A percentile compares a stretch with the other conserved stretches of the same genome.
Conservation (phyloP, 2,888 invertebrate species). For the Nemotelus nigrinus region DNA sequence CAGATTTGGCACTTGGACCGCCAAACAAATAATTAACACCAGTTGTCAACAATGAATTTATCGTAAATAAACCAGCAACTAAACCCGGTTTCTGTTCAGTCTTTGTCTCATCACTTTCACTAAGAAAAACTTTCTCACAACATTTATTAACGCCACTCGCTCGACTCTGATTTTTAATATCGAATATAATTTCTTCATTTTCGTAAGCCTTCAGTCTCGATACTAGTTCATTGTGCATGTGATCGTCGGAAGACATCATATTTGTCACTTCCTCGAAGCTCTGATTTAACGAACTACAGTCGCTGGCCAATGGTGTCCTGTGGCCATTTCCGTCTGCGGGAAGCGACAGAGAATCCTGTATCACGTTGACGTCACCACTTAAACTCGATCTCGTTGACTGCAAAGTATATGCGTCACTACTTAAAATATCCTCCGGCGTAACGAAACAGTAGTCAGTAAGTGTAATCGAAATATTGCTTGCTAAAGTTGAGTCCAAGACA, state of each 20-base stretch:
- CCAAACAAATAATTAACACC: slow-evolving; percentile 44
- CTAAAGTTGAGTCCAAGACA: neutral
- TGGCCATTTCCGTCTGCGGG: neutral
- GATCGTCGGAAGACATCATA: slow-evolving; percentile 20
- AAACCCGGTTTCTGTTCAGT: neutral
- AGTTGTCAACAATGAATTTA: slow-evolving; percentile 3
- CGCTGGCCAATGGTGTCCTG: slow-evolving; percentile 16
- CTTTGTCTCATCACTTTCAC: neutral
- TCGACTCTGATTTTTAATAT: slow-evolving; percentile 45
- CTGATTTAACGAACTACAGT: slow-evolving; percentile 21
- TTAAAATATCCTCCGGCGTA: slow-evolving; percentile 12
- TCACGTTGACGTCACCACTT: neutral
- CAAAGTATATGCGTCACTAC: neutral
- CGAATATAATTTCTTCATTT: slow-evolving; percentile 43
- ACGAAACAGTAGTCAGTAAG: slow-evolving; percentile 25
- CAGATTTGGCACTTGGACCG: neutral
- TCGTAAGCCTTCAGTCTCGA: slow-evolving; percentile 41
- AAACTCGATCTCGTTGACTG: neutral
- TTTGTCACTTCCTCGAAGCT: slow-evolving; percentile 45
- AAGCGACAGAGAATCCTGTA: neutral
- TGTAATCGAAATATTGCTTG: slow-evolving; percentile 5
- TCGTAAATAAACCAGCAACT: neutral
- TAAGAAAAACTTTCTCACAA: neutral
- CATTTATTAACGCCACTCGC: slow-evolving; percentile 3
- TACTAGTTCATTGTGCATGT: slow-evolving; percentile 42